Percentiles rank a stretch among this genome's conserved stretches.
Conservation (phyloP, 2,797 vertebrate genomes). For the Poecile montanus region DNA sequence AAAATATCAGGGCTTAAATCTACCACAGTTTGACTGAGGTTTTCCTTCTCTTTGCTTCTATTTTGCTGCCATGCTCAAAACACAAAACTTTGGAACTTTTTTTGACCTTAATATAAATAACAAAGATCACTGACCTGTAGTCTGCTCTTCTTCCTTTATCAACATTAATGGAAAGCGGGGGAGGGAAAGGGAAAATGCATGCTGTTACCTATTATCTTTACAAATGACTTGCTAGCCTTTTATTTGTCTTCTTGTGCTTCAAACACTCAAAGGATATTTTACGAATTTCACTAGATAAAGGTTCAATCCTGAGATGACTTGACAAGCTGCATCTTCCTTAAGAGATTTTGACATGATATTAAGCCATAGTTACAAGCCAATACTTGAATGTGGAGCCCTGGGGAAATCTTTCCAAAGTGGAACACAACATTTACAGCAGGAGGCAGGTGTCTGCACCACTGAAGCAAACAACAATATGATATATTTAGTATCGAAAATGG, state of each 20-base stretch:
- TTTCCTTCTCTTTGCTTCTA: background rate
- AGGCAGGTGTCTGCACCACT: slow-evolving; percentile 84
- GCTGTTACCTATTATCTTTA: slow-evolving; percentile 85
- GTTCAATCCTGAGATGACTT: slow-evolving; percentile 77
- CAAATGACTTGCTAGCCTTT: slow-evolving; percentile 83
- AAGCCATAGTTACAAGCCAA: slow-evolving; percentile 91
- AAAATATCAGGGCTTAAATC: background rate
- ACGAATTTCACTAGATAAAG: slow-evolving; percentile 74
- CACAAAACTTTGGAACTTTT: slow-evolving; percentile 38
- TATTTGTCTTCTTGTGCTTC: slow-evolving; percentile 79
- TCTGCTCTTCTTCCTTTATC: slow-evolving; percentile 69
- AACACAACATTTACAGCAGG: slow-evolving; percentile 83
- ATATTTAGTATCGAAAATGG: slow-evolving; percentile 89
- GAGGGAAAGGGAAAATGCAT: slow-evolving; percentile 77
- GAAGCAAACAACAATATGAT: slow-evolving; percentile 86
- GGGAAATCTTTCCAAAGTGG: slow-evolving; percentile 87
- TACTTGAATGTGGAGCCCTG: slow-evolving; percentile 82
- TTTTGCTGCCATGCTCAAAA: background rate
- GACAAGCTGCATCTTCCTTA: slow-evolving; percentile 86
- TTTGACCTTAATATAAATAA: slow-evolving; percentile 72
- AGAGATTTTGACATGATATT: slow-evolving; percentile 90
- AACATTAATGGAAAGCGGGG: slow-evolving; percentile 81
- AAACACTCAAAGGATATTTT: slow-evolving; percentile 83
- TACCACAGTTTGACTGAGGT: background rate
- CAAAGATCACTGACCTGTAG: slow-evolving; percentile 38